Evolutionary conservation across 2,888 invertebrate species (phyloP).

Genomic region (Amphipyra tragopoginis): DNA sequence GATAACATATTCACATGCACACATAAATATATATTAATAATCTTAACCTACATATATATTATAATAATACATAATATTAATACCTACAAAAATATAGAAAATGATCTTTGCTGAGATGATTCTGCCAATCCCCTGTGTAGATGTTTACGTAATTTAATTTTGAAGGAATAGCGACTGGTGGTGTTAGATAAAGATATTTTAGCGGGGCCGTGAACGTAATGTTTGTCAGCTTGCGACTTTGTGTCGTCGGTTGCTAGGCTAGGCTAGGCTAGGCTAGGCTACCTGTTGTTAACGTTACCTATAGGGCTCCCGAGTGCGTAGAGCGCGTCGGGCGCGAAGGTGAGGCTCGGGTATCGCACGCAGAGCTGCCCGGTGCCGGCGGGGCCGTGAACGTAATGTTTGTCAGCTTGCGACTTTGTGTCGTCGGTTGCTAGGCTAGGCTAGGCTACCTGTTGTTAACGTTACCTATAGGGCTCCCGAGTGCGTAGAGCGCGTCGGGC

Average conservation of each 20-base stretch:
- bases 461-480: slow-evolving; percentile 92
- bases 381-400: slow-evolving; percentile 67
- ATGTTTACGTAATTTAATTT: too few species aligned
- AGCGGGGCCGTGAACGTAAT: slow-evolving; percentile 66
- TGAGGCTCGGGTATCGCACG: slow-evolving; percentile 94
- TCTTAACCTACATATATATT: too few species aligned
- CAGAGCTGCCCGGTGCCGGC: slow-evolving; percentile 66
- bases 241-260: too few species aligned
- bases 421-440: slow-evolving; percentile 44
- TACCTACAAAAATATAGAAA: too few species aligned
- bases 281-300: slow-evolving; percentile 43
- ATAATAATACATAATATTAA: too few species aligned
- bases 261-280: too few species aligned
- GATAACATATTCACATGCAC: too few species aligned
- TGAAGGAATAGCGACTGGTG: too few species aligned
- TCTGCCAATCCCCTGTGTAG: too few species aligned
- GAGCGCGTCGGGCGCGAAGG: slow-evolving; percentile 94
- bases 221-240: slow-evolving; percentile 55
- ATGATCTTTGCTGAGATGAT: too few species aligned
- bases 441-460: slow-evolving; percentile 64
- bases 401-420: slow-evolving; percentile 34
- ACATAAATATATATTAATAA: too few species aligned
- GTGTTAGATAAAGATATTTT: too few species aligned
- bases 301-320: slow-evolving; percentile 97
- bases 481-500: slow-evolving; percentile 96